Base-by-base conservation (phyloP, 2,113 vertebrate genomes). In the Lethenteron reissneri region DNA sequence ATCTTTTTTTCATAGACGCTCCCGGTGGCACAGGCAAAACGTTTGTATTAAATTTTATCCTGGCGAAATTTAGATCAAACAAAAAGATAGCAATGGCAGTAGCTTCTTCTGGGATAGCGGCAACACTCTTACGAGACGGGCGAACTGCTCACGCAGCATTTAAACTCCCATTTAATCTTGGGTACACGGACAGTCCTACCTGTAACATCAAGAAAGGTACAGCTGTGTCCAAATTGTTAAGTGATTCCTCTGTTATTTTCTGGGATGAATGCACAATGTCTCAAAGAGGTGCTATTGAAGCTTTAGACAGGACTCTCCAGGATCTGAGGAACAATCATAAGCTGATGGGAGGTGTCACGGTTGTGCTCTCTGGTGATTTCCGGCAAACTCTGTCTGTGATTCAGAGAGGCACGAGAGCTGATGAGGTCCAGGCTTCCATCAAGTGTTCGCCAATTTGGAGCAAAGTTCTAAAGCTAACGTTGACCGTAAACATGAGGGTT, bases 21-120 rank as follows among this genome's bases (percentile, higher is more conserved):
- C 64, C 64, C n/a, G 64, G 14, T n/a, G 11, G 11, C n/a, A 68
- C 64, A 68, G 64, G 64, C n/a, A 12, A 68, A 68, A 68, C 64
- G n/a, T 10, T 68, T 68, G 12, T 64, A 3, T 10, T 68, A 10
- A 12, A 68, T 25, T 25, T 68, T 9, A n/a, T 68, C 64, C 25
- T 68, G 64, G 64, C 64, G n/a, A 11, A 11, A 68, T 8, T 68
- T 17, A 21, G 64, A 10, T 11, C n/a, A 25, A n/a, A 68, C n/a
- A n/a, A 68, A 68, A 68, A 8, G 2, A 68, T 68, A 17, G 8
- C 64, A n/a, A n/a, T 68, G n/a, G 10, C 10, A 10, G 25, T 68
- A 17, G 64, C 64, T 17, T 68, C 64, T 17, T 68, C 64, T 68
- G 64, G 64, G 17, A 64, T 15, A 15, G 60, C 14, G 17, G 60